Conservation (phyloP, 1,140 invertebrate species). For the Andrena cerasifolii region DNA sequence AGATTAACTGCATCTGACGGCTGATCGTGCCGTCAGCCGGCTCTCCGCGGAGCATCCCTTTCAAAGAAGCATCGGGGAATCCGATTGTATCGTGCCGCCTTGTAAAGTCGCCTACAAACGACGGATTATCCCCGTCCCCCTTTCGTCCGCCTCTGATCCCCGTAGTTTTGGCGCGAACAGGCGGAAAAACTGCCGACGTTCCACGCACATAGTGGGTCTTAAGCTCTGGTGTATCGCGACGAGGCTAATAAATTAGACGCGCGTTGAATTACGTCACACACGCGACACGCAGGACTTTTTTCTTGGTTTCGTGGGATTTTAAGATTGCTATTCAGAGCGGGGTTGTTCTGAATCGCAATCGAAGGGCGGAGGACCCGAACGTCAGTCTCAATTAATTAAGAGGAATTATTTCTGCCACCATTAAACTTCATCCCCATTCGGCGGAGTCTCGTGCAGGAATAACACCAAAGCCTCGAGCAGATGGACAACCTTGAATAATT, state of each 20-base stretch:
- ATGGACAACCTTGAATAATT: no score
- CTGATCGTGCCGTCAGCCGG: neutral
- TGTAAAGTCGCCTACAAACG: conserved; percentile 23
- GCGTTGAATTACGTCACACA: no score
- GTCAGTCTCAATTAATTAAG: no score
- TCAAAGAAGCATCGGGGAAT: neutral
- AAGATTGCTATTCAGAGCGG: no score
- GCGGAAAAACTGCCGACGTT: neutral
- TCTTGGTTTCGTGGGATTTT: no score
- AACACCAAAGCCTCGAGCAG: no score
- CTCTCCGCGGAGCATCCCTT: neutral
- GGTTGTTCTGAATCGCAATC: no score
- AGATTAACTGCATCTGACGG: conserved; percentile 22
- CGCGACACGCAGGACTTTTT: no score
- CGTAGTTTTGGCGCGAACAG: neutral
- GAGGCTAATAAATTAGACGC: neutral
- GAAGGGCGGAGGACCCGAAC: no score
- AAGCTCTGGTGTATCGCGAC: neutral
- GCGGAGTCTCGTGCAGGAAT: no score
- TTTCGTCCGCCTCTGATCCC: neutral
- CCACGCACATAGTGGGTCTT: conserved; percentile 2
- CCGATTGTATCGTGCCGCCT: conserved; percentile 15
- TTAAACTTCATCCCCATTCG: no score
- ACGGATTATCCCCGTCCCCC: conserved; percentile 21
- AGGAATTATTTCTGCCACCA: no score